phyloP scores from a whole-genome alignment of 2,888 invertebrate genomes.

The Peribatodes rhomboidaria region DNA sequence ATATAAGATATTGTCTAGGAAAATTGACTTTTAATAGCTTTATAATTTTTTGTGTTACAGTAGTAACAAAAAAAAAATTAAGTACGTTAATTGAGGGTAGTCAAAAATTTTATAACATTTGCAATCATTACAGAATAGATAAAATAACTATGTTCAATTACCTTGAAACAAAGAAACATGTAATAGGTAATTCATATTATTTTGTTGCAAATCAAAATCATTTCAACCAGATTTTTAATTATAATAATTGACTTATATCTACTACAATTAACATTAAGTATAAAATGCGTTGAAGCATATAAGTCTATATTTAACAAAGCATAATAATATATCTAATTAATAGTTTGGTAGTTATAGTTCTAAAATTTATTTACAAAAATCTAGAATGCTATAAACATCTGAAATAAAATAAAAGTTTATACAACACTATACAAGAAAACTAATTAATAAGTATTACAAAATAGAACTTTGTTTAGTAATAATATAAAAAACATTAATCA shows the following conservation, averaged over 20 bases:
- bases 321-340: background rate
- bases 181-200: too few species aligned
- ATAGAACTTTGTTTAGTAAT: too few species aligned
- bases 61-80: background rate
- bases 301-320: too few species aligned
- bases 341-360: background rate
- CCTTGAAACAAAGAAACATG: too few species aligned
- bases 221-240: background rate
- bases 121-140: too few species aligned
- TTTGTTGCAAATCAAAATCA: too few species aligned
- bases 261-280: background rate
- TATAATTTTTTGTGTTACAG: background rate
- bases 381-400: background rate
- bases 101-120: too few species aligned
- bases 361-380: background rate
- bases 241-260: conserved; percentile 15
- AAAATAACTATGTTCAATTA: too few species aligned
- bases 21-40: conserved; percentile 68
- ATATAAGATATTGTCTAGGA: conserved; percentile 78
- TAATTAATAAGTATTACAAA: background rate
- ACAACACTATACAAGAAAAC: background rate
- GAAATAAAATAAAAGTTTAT: background rate
- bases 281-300: background rate
- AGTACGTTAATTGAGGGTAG: too few species aligned
- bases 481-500: too few species aligned